Evolutionary conservation across 1,140 invertebrate genomes (phyloP), one percentile per base, ranked within the genome.

Genomic region (Orius insidiosus): DNA sequence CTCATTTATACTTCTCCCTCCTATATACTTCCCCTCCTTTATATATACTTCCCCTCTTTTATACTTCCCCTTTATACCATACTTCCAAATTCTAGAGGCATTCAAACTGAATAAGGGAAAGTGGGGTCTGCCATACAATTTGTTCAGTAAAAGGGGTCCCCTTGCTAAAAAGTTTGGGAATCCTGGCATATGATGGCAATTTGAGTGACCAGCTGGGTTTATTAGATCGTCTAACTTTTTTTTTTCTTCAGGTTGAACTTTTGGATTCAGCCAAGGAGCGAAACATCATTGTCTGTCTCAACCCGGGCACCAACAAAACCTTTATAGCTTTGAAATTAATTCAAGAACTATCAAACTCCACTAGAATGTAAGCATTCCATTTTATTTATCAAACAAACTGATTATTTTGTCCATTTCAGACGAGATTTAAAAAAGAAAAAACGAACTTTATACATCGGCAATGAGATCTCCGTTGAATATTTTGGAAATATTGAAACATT

Each of bases 291-390:
- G 72, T 88, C 41, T 88, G 83, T 60, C 68, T 93, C 35, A 79
- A 78, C 37, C 84, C 82, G 52, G 75, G 74, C 40, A 68, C 75
- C 11, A 85, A 86, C 35, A 90, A 90, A 65, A 78, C 82, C 24
- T 95, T 92, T 61, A 79, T 95, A 53, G 76, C 80, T 5, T 73
- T 89, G 6, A 84, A 93, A 72, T 64, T 95, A 10, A 76, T 94
- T 36, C 84, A 88, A 66, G 78, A 81, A 58, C 59, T 74, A 45
- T 69, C 74, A 1, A 66, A 67, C 51, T 59, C 67, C 54, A 64
- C 75, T 54, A 55, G 74, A 54, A 59, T 56, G 62, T 58, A 58
- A 58, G 51, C 32, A 15, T 40, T 33, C 24, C 35, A 36, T 11
- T 9, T 4, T 7, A 24, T 4, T 13, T 11, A 5, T 39, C 5